phyloP scores from a whole-genome alignment of 2,113 vertebrate species.

The Oncorhynchus nerka region DNA sequence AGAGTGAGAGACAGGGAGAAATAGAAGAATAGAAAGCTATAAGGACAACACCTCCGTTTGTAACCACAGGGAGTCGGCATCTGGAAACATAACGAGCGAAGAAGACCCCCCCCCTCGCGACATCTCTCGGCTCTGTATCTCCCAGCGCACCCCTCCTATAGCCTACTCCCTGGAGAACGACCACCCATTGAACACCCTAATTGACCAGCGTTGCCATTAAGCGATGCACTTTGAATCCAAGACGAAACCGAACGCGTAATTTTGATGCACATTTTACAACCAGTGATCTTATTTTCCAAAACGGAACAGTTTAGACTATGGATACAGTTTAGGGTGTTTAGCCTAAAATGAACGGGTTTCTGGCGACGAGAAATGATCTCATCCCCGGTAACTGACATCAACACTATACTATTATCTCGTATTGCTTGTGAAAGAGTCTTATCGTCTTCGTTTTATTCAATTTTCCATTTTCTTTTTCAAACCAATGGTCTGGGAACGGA shows the following conservation, averaged over 20 bases:
- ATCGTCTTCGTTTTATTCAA: conserved; percentile 25
- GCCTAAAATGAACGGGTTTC: conserved; percentile 63
- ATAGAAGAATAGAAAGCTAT: neutral
- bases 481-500: conserved; percentile 66
- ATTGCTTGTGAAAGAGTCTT: conserved; percentile 37
- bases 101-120: conserved; percentile 56
- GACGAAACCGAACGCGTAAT: conserved; percentile 46
- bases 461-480: conserved; percentile 25
- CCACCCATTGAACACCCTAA: conserved; percentile 65
- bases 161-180: conserved; percentile 53
- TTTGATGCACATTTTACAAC: conserved; percentile 43
- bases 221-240: conserved; percentile 66
- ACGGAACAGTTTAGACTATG: conserved; percentile 51
- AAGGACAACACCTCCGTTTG: conserved; percentile 27
- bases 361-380: conserved; percentile 39
- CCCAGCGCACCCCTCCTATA: conserved; percentile 55
- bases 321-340: conserved; percentile 56
- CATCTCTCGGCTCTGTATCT: conserved; percentile 60
- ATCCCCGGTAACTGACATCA: conserved; percentile 49
- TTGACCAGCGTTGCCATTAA: conserved; percentile 71
- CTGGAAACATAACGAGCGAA: conserved; percentile 62
- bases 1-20: conserved; percentile 35
- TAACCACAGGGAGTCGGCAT: conserved; percentile 43
- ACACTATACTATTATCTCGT: conserved; percentile 34
- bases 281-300: conserved; percentile 41